Evolutionary conservation across 2,888 invertebrate genomes (phyloP).

Genomic region (Galeopsomyia nigrocyanea): DNA sequence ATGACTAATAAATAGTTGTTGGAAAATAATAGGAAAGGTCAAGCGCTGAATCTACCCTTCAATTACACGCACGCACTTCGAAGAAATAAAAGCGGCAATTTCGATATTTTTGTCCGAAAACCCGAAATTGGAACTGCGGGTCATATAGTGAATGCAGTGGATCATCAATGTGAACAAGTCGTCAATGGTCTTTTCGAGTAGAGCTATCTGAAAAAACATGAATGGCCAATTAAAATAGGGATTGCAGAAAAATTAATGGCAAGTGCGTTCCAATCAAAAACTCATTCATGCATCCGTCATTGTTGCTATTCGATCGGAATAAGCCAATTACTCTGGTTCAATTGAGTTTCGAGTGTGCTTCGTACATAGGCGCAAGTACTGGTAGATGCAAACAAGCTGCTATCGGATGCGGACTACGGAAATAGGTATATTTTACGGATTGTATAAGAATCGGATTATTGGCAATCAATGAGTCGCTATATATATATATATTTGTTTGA

Average conservation of each 20-base stretch:
- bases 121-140: too few relatives aligned
- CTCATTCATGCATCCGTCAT: conserved; percentile 51
- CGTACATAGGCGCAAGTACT: neutral
- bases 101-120: too few relatives aligned
- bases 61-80: too few relatives aligned
- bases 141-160: too few relatives aligned
- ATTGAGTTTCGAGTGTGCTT: conserved; percentile 50
- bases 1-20: too few relatives aligned
- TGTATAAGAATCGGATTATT: conserved; percentile 14
- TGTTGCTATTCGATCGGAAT: conserved; percentile 51
- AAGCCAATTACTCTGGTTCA: conserved; percentile 54
- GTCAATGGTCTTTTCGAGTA: too few relatives aligned
- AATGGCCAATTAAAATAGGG: conserved; percentile 5
- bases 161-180: too few relatives aligned
- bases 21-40: too few relatives aligned
- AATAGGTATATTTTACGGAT: conserved; percentile 19
- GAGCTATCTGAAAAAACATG: too few relatives aligned
- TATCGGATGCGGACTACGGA: neutral
- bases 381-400: neutral
- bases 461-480: neutral
- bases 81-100: too few relatives aligned
- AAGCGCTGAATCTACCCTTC: too few relatives aligned
- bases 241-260: conserved; percentile 31
- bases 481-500: neutral
- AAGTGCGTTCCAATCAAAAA: conserved; percentile 22